Evolutionary conservation across 2,113 vertebrate genomes (phyloP), one percentile per base, ranked within the genome.

Genomic region (Trichomycterus rosablanca): DNA sequence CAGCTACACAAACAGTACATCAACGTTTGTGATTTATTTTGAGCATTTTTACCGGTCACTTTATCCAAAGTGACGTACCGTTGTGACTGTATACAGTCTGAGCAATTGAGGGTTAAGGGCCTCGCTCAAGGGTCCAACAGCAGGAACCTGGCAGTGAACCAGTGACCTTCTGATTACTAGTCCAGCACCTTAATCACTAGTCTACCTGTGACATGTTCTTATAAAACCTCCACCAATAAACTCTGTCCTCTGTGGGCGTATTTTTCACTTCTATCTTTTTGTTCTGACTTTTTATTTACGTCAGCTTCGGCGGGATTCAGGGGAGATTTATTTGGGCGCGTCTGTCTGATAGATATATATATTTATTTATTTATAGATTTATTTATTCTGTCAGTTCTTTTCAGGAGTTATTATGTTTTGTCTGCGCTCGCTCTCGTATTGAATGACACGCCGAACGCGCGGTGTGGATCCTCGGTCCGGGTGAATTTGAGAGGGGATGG

Each of bases 341-440:
- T 39, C 34, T 15, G 28, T 15, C 1, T 2, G 28, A 40, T 62
- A 44, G 69, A n/a, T n/a, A n/a, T 52, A 58, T 73, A 63, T 67
- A 66, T 54, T 49, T 57, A 45, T 71, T 66, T 14, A 63, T 24
- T 60, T 52, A 58, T 73, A 63, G 66, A 66, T 54, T 49, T 57
- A 45, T 71, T 66, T 14, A 63, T 24, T 60, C 30, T 74, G 71
- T 73, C 68, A 73, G 57, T 74, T 40, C 46, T 76, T 76, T 75
- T 46, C 57, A 69, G 56, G 54, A 59, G 43, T 49, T 54, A 50
- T 70, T 49, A 68, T 43, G 35, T 14, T 55, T 51, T 63, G 67
- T 64, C 59, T 71, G 61, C 39, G 51, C 50, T 44, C 16, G 5
- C 11, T 50, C 37, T 30, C 66, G 7, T 14, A 34, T 37, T 10